Base-by-base conservation (phyloP, 2,888 invertebrate genomes). In the Phyllotreta striolata region DNA sequence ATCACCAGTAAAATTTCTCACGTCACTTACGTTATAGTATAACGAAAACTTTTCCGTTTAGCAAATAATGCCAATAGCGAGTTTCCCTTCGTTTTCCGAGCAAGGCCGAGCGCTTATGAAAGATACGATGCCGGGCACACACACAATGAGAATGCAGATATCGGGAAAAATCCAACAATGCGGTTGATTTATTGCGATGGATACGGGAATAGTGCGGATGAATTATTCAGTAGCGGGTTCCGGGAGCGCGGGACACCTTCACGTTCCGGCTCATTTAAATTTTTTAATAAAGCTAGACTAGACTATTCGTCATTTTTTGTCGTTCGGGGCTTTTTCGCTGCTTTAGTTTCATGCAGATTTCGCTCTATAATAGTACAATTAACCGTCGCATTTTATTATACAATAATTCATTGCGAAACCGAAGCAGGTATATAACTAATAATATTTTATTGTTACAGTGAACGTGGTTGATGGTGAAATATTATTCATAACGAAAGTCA, bases 391-490 rank as follows among this genome's bases (percentile, higher is more conserved):
- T n/a, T n/a, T n/a, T n/a, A n/a, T n/a, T n/a, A n/a, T n/a, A n/a
- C n/a, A n/a, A n/a, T n/a, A n/a, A n/a, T n/a, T n/a, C n/a, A n/a
- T n/a, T n/a, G n/a, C n/a, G n/a, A n/a, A n/a, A n/a, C n/a, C n/a
- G n/a, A n/a, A n/a, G n/a, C n/a, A n/a, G n/a, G n/a, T n/a, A n/a
- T n/a, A n/a, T n/a, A n/a, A n/a, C n/a, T 62, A 55, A 43, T 39
- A 34, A 38, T 38, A 35, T 24, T 51, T 61, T 61, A 76, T 75
- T 73, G 71, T 85, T 84, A 52, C 86, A 95, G 95, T 94, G 67
- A 92, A 90, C 80, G 92, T 92, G 58, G 93, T 95, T 64, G 92
- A 95, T 76, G 95, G 95, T 1, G 95, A 95, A 79, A 86, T 91
- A 59, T 84, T 95, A 76, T 91, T 91, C 75, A 91, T 95, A 75